These are phyloP conservation scores for Apogon hyalosoma DNA, from an alignment of 2,797 vertebrate species.

Conservation along the genomic window DNA sequence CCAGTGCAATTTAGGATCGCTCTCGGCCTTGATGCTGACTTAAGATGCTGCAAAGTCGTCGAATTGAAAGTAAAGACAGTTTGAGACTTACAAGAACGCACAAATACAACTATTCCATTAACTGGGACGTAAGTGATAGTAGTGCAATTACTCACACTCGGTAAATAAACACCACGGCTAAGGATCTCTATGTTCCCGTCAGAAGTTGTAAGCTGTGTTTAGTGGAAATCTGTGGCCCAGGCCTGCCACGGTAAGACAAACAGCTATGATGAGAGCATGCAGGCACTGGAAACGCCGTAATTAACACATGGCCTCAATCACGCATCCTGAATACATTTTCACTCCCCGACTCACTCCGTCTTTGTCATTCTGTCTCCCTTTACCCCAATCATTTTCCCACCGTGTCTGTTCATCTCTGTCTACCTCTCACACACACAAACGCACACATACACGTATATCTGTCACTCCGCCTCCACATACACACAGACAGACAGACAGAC, in stretches of 20 bases:
- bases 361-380: constrained; percentile 36
- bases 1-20: neutral
- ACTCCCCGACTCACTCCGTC: constrained; percentile 49
- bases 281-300: constrained; percentile 49
- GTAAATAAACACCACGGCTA: constrained; percentile 46
- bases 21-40: neutral
- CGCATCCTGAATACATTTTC: constrained; percentile 56
- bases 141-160: constrained; percentile 34
- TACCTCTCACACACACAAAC: neutral
- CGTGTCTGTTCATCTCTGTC: constrained; percentile 2
- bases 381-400: constrained; percentile 53
- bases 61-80: neutral
- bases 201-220: constrained; percentile 51
- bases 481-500: constrained; percentile 41
- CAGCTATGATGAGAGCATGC: constrained; percentile 57
- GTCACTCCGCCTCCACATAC: constrained; percentile 23
- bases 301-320: constrained; percentile 76
- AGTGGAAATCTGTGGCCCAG: constrained; percentile 47
- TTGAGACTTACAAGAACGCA: neutral
- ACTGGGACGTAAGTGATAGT: neutral
- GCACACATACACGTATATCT: constrained; percentile 29
- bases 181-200: constrained; percentile 34
- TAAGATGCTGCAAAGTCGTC: constrained; percentile 5
- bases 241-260: constrained; percentile 69
- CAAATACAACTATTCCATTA: constrained; percentile 19